Base-by-base conservation (phyloP, 2,113 vertebrate genomes). In the Hippocampus abdominalis region DNA sequence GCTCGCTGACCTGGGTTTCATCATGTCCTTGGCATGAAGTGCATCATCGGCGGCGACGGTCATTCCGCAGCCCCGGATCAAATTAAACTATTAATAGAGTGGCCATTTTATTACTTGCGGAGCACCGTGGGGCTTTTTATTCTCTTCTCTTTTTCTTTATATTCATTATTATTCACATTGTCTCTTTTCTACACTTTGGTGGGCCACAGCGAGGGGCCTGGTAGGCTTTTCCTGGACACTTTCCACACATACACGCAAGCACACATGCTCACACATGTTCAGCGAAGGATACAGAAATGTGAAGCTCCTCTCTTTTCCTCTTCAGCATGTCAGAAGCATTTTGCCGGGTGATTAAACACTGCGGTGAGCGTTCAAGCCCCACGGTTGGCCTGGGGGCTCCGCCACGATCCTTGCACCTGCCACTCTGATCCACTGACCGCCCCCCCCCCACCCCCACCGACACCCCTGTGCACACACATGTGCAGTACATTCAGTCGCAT, bases 271-370 rank as follows among this genome's bases (percentile, higher is more conserved):
- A 68, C 63, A 59, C 68, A 21, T 25, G 68, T 71, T 73, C 79
- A 80, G 27, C 82, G 81, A 72, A 84, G 87, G 80, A 81, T 86
- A 77, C 76, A 84, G 71, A 71, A 81, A 77, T 75, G 78, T 66
- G 79, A 29, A 80, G 79, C 81, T 77, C 56, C 81, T 80, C 81
- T 76, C 81, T 71, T 78, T 77, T 74, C 74, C 77, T 87, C 81
- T 83, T 84, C 63, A 66, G 76, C 80, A 86, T 67, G 82, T 87
- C 87, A 89, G 81, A 89, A 89, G 77, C 87, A 86, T 87, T 89
- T 89, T 88, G 83, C 85, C 72, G 86, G 83, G 83, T 89, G 86
- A 89, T 89, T 89, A 89, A 89, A 88, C 79, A 80, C 79, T 32
- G 21, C 27, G 64, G 83, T 67, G 65, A 87, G 84, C 78, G 68